These are phyloP conservation scores for Platycheirus rosarum DNA, from an alignment of 2,888 invertebrate species.

Conservation along the genomic window DNA sequence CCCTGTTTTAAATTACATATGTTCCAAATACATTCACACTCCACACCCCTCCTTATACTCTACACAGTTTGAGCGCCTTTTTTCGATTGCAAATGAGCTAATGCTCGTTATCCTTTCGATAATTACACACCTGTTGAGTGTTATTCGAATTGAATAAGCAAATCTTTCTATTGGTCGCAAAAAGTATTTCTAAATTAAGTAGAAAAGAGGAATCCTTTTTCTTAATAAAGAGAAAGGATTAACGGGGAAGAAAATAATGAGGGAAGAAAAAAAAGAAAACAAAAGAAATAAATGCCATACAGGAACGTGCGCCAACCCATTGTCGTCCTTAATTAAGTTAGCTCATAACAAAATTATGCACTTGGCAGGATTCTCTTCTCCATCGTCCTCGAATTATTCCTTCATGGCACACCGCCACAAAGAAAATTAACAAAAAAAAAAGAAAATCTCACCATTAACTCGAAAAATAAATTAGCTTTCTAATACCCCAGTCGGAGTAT, in stretches of 20 bases:
- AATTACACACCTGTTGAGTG: constrained; percentile 63
- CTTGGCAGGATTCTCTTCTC: constrained; percentile 47
- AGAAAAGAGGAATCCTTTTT: constrained; percentile 26
- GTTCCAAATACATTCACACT: constrained; percentile 4
- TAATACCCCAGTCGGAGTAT: constrained; percentile 26
- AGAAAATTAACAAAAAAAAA: constrained; percentile 62
- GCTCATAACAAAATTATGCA: constrained; percentile 71
- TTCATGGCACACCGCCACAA: constrained; percentile 1
- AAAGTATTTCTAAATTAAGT: constrained; percentile 22
- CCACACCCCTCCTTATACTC: too few species aligned
- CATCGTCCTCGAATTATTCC: not conserved
- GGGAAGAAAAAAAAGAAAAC: constrained; percentile 9
- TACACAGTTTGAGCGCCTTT: constrained; percentile 24
- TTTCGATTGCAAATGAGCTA: constrained; percentile 62
- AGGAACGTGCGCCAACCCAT: constrained; percentile 46
- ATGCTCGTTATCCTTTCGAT: constrained; percentile 67
- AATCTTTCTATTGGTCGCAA: constrained; percentile 26
- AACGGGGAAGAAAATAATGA: constrained; percentile 32
- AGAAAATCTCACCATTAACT: constrained; percentile 68
- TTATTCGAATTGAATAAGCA: constrained; percentile 9
- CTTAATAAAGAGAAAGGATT: constrained; percentile 33
- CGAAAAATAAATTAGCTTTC: constrained; percentile 60
- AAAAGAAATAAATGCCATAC: constrained; percentile 41
- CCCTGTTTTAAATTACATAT: not conserved
- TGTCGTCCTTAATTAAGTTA: constrained; percentile 68